Evolutionary conservation across 2,888 invertebrate genomes (phyloP).

Genomic region (Stratiomys singularior): DNA sequence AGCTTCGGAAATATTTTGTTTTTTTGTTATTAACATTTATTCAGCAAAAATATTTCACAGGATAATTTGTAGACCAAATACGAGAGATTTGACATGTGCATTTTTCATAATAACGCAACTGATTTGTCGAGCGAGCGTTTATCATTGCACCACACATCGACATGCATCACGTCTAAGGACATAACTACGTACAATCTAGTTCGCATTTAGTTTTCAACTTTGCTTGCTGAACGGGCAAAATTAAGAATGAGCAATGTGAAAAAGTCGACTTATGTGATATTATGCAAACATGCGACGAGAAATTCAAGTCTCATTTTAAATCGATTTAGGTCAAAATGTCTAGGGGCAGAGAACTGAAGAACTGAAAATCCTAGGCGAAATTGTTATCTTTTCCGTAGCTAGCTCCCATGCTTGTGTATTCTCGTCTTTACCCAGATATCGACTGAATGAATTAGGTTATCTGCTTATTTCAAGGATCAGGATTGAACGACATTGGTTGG

Average conservation of each 20-base stretch:
- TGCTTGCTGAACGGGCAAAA: constrained; percentile 18
- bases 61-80: neutral
- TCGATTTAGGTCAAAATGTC: constrained; percentile 28
- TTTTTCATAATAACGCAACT: neutral
- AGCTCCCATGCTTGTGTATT: no score
- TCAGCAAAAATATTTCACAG: neutral
- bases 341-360: neutral
- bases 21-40: neutral
- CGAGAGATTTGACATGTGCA: neutral
- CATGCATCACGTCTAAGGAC: neutral
- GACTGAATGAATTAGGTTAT: no score
- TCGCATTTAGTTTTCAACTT: neutral
- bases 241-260: neutral
- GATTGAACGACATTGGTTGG: no score
- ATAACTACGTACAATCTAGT: neutral
- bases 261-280: neutral
- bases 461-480: no score
- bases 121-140: constrained; percentile 12
- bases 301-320: constrained; percentile 4
- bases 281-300: neutral
- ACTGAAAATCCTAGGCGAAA: neutral
- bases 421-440: no score
- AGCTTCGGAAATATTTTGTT: no score
- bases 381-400: neutral
- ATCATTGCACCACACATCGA: neutral